These are phyloP conservation scores for Rana temporaria DNA, from an alignment of 2,113 vertebrate species.

Conservation along the genomic window DNA sequence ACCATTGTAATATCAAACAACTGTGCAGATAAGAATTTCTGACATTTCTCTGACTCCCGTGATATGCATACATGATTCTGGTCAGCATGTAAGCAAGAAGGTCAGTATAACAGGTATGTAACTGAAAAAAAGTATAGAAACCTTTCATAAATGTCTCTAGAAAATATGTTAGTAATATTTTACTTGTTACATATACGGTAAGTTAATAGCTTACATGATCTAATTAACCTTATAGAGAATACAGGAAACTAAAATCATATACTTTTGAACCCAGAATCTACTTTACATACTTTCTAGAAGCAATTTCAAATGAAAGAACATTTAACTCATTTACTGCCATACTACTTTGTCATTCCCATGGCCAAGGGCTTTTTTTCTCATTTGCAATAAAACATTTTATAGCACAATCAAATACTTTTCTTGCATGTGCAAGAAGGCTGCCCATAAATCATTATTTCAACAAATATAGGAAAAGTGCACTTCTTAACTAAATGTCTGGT, in stretches of 20 bases:
- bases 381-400: conserved; percentile 58
- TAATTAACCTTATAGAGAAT: not conserved
- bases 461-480: conserved; percentile 48
- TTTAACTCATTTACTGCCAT: conserved; percentile 54
- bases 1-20: too few relatives aligned
- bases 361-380: conserved; percentile 58
- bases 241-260: not conserved
- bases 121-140: too few relatives aligned
- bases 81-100: too few relatives aligned
- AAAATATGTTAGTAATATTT: not conserved
- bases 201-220: too few relatives aligned
- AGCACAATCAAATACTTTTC: conserved; percentile 55
- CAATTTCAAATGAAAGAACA: conserved; percentile 33
- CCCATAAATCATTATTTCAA: conserved; percentile 54
- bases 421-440: conserved; percentile 48
- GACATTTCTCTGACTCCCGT: too few relatives aligned
- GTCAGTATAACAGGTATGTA: too few relatives aligned
- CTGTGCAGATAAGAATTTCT: too few relatives aligned
- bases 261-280: not conserved
- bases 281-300: not conserved
- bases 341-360: conserved; percentile 30
- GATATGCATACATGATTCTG: too few relatives aligned
- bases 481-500: conserved; percentile 49
- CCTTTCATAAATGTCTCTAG: not conserved
- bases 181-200: not conserved